Conservation (phyloP, 1,140 invertebrate genomes). For the Condylostylus longicornis region DNA sequence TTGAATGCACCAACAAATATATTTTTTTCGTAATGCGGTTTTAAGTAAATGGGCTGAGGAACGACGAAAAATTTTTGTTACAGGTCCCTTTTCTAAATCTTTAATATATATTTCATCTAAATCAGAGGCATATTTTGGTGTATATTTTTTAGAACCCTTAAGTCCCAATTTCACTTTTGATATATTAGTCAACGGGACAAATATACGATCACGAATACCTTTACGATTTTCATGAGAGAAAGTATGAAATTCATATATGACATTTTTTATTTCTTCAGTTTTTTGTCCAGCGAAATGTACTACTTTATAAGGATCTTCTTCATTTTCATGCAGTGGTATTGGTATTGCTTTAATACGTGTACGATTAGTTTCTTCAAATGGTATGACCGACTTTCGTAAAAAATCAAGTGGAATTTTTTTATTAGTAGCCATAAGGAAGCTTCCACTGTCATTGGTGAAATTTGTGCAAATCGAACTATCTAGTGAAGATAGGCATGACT, state of each 20-base stretch:
- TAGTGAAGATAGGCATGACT: slow-evolving; percentile 22
- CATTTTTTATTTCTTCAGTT: slow-evolving; percentile 18
- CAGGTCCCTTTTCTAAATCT: slow-evolving; percentile 22
- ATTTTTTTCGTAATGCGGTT: slow-evolving; percentile 23
- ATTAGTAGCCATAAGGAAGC: slow-evolving; percentile 19
- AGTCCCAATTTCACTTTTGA: slow-evolving; percentile 14
- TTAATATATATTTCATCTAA: slow-evolving; percentile 28
- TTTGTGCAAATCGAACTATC: slow-evolving; percentile 27
- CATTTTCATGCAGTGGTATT: slow-evolving; percentile 20
- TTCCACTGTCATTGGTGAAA: slow-evolving; percentile 25
- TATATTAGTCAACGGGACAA: slow-evolving; percentile 18
- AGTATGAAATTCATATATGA: slow-evolving; percentile 25
- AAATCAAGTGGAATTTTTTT: slow-evolving; percentile 27
- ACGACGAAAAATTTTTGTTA: slow-evolving; percentile 20
- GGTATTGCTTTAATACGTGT: slow-evolving; percentile 21
- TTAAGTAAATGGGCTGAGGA: slow-evolving; percentile 17
- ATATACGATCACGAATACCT: slow-evolving; percentile 19
- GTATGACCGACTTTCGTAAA: slow-evolving; percentile 23
- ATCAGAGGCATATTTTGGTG: slow-evolving; percentile 21
- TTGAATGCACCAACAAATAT: slow-evolving; percentile 13
- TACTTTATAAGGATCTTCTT: slow-evolving; percentile 20
- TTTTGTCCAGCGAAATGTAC: slow-evolving; percentile 24
- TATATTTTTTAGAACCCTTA: slow-evolving; percentile 10
- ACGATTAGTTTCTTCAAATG: slow-evolving; percentile 27
- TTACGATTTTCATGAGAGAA: slow-evolving; percentile 21